Percentiles rank a stretch among this genome's conserved stretches.
Conservation (phyloP, 2,888 invertebrate genomes). For the Heteromyza rotundicornis region DNA sequence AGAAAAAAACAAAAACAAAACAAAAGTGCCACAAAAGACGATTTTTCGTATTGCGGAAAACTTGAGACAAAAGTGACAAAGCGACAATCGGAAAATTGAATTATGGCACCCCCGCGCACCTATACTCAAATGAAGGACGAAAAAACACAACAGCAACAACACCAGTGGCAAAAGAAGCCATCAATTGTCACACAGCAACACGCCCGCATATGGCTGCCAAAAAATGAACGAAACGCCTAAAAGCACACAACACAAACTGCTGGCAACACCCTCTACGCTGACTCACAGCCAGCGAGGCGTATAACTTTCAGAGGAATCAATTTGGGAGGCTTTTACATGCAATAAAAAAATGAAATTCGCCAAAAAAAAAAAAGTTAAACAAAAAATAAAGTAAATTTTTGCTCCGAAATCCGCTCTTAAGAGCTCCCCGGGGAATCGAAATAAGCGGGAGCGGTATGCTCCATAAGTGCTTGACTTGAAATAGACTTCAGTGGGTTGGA, state of each 20-base stretch:
- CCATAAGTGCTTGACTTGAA: slow-evolving; percentile 3
- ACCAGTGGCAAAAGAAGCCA: not conserved
- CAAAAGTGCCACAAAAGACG: not conserved
- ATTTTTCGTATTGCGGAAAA: not conserved
- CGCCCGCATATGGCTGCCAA: not conserved
- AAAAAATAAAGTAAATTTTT: not conserved
- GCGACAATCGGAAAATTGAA: slow-evolving; percentile 3
- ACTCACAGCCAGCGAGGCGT: not conserved
- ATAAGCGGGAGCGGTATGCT: not conserved
- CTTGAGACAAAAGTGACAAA: slow-evolving; percentile 6
- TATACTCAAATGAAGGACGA: too few species aligned
- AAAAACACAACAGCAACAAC: too few species aligned
- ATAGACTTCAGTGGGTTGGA: too few species aligned
- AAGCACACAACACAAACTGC: not conserved
- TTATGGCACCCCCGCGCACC: not conserved
- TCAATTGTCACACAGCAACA: not conserved
- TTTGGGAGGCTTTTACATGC: slow-evolving; percentile 5
- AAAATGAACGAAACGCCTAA: not conserved
- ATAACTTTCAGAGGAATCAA: not conserved
- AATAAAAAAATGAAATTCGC: slow-evolving; percentile 2
- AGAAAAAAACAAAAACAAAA: not conserved
- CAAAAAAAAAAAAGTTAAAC: not conserved
- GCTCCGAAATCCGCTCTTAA: not conserved
- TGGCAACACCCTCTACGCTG: not conserved
- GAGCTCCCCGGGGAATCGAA: not conserved